Evolutionary conservation across 2,113 vertebrate species (phyloP).

Genomic region (Hippocampus guttulatus): DNA sequence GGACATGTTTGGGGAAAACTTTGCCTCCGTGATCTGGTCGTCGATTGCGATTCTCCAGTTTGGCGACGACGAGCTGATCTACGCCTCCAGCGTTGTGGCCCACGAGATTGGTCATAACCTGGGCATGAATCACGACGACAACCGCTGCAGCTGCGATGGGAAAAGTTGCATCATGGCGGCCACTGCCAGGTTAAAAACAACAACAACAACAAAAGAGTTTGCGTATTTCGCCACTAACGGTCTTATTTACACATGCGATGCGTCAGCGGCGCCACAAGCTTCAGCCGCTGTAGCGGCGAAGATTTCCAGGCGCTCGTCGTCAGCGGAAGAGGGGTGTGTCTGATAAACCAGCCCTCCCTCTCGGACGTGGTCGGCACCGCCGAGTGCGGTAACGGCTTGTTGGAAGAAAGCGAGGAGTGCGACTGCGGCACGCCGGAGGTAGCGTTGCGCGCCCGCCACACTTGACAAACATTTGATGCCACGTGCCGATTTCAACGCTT

Average conservation of each 20-base stretch:
- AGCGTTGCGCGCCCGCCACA: not conserved
- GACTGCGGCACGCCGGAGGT: constrained; percentile 84
- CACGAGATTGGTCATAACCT: constrained; percentile 88
- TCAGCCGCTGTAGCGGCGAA: constrained; percentile 77
- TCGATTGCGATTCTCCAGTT: constrained; percentile 58
- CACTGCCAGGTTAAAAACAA: constrained; percentile 62
- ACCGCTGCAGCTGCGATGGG: constrained; percentile 44
- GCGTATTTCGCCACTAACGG: not conserved
- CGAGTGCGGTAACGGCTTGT: constrained; percentile 78
- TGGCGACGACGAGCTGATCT: constrained; percentile 21
- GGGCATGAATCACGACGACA: constrained; percentile 79
- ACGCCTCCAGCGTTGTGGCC: constrained; percentile 75
- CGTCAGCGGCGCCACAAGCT: constrained; percentile 68
- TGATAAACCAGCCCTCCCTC: constrained; percentile 76
- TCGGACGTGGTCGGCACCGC: constrained; percentile 64
- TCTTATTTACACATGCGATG: not conserved
- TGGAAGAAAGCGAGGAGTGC: constrained; percentile 79
- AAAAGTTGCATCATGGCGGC: constrained; percentile 74
- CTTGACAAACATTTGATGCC: not conserved
- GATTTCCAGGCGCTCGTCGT: constrained; percentile 77
- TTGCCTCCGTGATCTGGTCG: not conserved
- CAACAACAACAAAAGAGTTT: not conserved
- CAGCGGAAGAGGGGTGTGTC: constrained; percentile 76
- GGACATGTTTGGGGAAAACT: not conserved
- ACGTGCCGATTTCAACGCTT: too few relatives aligned